Percentiles rank a stretch among this genome's conserved stretches.
phyloP scores from a whole-genome alignment of 2,888 invertebrate genomes.

The Noctua pronuba region DNA sequence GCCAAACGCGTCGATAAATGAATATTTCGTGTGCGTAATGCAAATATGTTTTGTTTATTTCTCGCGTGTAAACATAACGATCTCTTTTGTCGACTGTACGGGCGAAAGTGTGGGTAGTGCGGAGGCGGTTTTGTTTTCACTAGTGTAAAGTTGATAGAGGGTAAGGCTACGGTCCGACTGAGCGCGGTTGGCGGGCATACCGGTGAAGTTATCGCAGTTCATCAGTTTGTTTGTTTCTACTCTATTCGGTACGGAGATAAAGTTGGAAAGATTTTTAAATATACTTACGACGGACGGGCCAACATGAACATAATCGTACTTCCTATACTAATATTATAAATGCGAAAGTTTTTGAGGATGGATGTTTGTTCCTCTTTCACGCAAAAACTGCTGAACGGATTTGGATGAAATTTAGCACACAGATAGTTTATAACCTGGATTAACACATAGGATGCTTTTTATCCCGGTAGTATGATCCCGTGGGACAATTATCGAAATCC shows the following conservation, averaged over 20 bases:
- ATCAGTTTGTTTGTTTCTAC: neutral
- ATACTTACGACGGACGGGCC: neutral
- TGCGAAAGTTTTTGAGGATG: too few relatives aligned
- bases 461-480: too few relatives aligned
- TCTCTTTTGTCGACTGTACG: conserved; percentile 40
- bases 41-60: conserved; percentile 41
- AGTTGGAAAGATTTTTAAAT: neutral
- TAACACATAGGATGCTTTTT: too few relatives aligned
- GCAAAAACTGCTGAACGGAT: too few relatives aligned
- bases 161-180: conserved; percentile 21
- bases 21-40: conserved; percentile 6
- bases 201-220: neutral
- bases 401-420: too few relatives aligned
- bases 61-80: conserved; percentile 1
- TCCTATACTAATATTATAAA: too few relatives aligned
- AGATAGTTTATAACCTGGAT: too few relatives aligned
- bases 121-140: conserved; percentile 83
- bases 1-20: neutral
- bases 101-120: conserved; percentile 63
- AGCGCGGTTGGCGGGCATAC: neutral
- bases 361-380: too few relatives aligned
- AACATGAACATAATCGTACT: neutral
- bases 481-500: too few relatives aligned
- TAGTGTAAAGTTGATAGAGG: conserved; percentile 32
- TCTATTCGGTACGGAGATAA: neutral